Conservation (phyloP, 2,113 vertebrate species). For the Irena cyanogastra region DNA sequence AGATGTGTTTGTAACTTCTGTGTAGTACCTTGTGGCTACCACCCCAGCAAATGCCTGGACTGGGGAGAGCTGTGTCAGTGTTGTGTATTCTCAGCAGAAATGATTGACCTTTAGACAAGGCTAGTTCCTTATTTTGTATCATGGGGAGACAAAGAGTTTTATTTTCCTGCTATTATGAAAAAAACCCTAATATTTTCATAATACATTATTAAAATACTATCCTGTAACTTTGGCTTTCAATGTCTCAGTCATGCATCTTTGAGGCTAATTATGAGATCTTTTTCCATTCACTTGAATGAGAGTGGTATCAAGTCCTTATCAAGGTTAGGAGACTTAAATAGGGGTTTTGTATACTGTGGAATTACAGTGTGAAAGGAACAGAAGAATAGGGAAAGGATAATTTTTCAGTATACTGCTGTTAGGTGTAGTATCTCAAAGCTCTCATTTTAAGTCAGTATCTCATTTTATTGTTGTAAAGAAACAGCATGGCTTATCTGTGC, state of each 20-base stretch:
- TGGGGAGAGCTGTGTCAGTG: not conserved
- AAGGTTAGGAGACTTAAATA: slow-evolving; percentile 14
- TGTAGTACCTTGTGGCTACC: not conserved
- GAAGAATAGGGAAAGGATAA: not conserved
- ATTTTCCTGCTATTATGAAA: not conserved
- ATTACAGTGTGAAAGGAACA: slow-evolving; percentile 7
- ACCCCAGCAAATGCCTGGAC: not conserved
- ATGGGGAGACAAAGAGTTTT: not conserved
- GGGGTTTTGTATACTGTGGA: not conserved
- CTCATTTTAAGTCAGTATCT: not conserved
- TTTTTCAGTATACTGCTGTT: slow-evolving; percentile 11
- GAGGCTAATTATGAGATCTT: slow-evolving; percentile 38
- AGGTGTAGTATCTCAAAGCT: not conserved
- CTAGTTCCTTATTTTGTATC: not conserved
- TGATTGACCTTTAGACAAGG: not conserved
- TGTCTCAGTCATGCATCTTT: not conserved
- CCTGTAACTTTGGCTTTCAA: not conserved
- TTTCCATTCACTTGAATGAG: not conserved
- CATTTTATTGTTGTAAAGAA: not conserved
- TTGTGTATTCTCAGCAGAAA: not conserved
- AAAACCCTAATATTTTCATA: not conserved
- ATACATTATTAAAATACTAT: not conserved
- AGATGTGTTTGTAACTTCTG: not conserved
- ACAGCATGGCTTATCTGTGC: not conserved
- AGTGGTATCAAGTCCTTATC: slow-evolving; percentile 25